Base-by-base conservation (phyloP, 2,888 invertebrate species). In the Stomorhina lunata region DNA sequence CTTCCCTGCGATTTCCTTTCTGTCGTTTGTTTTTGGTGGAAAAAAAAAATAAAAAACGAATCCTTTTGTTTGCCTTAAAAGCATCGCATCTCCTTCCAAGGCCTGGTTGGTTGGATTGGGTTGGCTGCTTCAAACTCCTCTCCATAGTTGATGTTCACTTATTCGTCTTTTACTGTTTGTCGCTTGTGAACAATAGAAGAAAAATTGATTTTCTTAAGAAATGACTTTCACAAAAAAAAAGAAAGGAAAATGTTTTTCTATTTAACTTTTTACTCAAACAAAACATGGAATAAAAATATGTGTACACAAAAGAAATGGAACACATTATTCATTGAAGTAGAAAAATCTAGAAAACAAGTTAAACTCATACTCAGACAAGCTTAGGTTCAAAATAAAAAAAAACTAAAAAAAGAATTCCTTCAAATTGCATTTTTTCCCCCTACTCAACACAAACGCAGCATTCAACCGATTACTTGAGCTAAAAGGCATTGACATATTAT, bases 401-500 rank as follows among this genome's bases (percentile, higher is more conserved):
- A 40, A 40, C 7, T 27, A 43, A 63, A 25, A 73, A 75, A 66
- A 71, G 10, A 63, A 22, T 65, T 32, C 20, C 55, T 65, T 48
- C n/a, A 48, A 80, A 76, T 55, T 69, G 68, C 80, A 71, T 75
- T 55, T 63, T 53, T 12, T n/a, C 43, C 15, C 40, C 2, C 7
- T 20, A 34, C 37, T 53, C 59, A 37, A 27, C 53, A 22, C 29
- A n/a, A 66, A 55, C 66, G 45, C 63, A 69, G 57, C 61, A 65
- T 37, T 77, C 61, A 68, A 53, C 15, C 77, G 68, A 53, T 69
- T 77, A 63, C 69, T 77, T 43, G 61, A 43, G 71, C 53, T 82
- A 75, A 82, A 75, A 82, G 79, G 79, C 75, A 82, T 82, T 82
- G 82, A 79, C 82, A 81, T 81, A 68, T 77, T 71, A 81, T 77